Percentiles rank a stretch among this genome's conserved stretches.
Evolutionary conservation across 2,888 invertebrate species (phyloP).

Genomic region (Tipula lateralis): DNA sequence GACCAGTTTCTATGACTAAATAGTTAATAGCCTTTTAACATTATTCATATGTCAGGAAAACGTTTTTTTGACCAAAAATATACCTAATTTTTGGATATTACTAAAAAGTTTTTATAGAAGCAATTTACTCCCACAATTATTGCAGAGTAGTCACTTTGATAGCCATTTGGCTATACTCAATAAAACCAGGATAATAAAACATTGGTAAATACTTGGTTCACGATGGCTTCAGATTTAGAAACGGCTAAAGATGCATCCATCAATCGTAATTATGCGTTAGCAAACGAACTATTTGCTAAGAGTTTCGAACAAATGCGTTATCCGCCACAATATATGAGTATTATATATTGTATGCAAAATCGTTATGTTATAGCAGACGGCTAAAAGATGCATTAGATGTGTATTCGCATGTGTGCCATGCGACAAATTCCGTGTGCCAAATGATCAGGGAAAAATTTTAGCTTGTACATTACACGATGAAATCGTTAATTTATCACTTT

Average conservation of each 20-base stretch:
- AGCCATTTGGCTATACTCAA: no score
- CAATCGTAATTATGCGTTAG: conserved; percentile 46
- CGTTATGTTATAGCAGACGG: conserved; percentile 51
- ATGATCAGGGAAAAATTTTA: conserved; percentile 50
- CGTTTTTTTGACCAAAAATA: no score
- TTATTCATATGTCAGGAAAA: no score
- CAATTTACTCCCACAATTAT: no score
- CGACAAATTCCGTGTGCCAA: conserved; percentile 47
- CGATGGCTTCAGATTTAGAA: conserved; percentile 43
- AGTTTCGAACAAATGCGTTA: conserved; percentile 37
- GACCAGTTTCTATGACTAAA: no score
- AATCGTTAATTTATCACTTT: conserved; percentile 38
- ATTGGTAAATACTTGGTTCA: no score
- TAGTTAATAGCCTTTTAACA: no score
- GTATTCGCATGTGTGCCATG: conserved; percentile 50
- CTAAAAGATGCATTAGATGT: conserved; percentile 52
- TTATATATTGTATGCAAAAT: conserved; percentile 52
- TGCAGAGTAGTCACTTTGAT: no score
- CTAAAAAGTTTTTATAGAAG: no score
- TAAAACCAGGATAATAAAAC: no score
- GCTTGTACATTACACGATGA: conserved; percentile 50
- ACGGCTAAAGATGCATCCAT: conserved; percentile 49
- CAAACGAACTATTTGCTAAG: conserved; percentile 49
- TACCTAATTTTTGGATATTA: no score
- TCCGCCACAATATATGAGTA: conserved; percentile 14